phyloP scores from a whole-genome alignment of 2,113 vertebrate genomes.

The Shinisaurus crocodilurus region DNA sequence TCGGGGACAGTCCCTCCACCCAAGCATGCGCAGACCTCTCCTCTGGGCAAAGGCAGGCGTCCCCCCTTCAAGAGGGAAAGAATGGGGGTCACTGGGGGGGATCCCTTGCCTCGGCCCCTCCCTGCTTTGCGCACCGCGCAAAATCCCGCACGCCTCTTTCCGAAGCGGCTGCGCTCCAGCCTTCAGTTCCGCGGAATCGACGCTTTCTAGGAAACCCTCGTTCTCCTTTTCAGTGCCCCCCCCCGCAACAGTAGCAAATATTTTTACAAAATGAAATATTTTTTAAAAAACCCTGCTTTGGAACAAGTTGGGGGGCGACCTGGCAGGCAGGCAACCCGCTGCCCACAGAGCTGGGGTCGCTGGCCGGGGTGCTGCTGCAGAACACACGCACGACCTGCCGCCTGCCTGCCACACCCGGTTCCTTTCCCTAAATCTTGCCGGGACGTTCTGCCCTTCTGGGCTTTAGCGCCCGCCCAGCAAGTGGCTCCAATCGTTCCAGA shows the following conservation, averaged over 20 bases:
- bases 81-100: background rate
- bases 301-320: background rate
- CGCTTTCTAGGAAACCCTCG: background rate
- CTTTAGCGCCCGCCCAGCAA: background rate
- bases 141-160: background rate
- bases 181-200: background rate
- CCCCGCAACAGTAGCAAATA: too few relatives aligned
- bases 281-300: background rate
- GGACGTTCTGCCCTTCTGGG: background rate
- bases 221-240: background rate
- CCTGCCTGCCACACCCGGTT: background rate
- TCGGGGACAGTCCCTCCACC: background rate
- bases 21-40: conserved; percentile 18
- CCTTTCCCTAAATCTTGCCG: fast-evolving
- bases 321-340: too few relatives aligned
- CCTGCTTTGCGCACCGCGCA: background rate
- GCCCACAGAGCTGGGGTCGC: too few relatives aligned
- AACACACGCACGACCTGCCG: too few relatives aligned
- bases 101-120: background rate
- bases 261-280: background rate
- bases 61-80: background rate
- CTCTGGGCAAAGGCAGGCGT: background rate
- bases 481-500: fast-evolving
- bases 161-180: background rate
- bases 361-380: too few relatives aligned